Conservation (phyloP, 92 coral and sea anemone species). For the Zoanthus sansibaricus region DNA sequence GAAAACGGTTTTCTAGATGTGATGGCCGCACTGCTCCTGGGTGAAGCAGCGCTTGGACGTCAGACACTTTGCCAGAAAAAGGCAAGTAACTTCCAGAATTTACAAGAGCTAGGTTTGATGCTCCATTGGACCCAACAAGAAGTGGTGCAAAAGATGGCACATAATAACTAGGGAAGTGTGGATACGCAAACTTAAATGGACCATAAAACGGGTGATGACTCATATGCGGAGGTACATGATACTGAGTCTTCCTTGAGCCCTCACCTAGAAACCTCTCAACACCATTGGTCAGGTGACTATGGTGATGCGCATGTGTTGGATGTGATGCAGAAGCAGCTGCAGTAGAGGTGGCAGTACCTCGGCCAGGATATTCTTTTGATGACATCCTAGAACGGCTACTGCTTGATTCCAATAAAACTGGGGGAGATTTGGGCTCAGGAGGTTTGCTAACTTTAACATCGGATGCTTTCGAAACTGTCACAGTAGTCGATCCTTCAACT, state of each 20-base stretch:
- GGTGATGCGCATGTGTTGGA: conserved; percentile 27
- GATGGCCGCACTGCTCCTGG: conserved; percentile 25
- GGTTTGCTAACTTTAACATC: conserved; percentile 27
- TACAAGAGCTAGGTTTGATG: conserved; percentile 85
- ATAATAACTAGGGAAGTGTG: conserved; percentile 76
- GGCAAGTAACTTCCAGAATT: conserved; percentile 79
- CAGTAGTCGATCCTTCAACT: conserved; percentile 16
- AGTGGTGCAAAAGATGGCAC: conserved; percentile 90
- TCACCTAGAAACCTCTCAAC: conserved; percentile 56
- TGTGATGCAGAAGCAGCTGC: neutral
- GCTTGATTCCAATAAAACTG: neutral
- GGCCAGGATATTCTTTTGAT: conserved; percentile 9
- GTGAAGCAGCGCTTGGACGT: conserved; percentile 9
- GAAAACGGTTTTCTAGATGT: conserved; percentile 19
- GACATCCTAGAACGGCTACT: neutral
- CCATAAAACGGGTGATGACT: conserved; percentile 60
- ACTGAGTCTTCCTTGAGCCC: conserved; percentile 50
- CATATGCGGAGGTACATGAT: conserved; percentile 51
- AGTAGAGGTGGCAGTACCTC: neutral
- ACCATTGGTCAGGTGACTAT: conserved; percentile 52
- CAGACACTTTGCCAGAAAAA: conserved; percentile 48
- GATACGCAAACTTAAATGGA: conserved; percentile 84
- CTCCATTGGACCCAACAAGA: conserved; percentile 70
- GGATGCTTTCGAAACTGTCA: conserved; percentile 11
- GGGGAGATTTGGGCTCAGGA: conserved; percentile 31